Evolutionary conservation across 2,888 invertebrate species (phyloP).

Genomic region (Phyto melanocephala): DNA sequence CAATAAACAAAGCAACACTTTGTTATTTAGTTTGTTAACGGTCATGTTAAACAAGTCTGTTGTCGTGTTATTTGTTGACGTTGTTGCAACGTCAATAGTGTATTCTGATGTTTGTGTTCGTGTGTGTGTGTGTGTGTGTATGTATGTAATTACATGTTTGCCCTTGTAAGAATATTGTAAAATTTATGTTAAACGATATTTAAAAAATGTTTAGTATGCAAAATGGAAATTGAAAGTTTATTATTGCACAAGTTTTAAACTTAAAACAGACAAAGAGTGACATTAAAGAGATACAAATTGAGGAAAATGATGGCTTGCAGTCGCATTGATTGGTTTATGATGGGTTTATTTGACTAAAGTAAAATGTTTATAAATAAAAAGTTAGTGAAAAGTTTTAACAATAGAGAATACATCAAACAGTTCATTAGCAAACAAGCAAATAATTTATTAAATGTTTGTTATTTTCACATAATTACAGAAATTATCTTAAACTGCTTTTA

Average conservation of each 20-base stretch:
- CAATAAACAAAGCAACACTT: conserved; percentile 58
- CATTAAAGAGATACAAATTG: background rate
- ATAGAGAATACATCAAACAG: no score
- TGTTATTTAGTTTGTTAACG: conserved; percentile 60
- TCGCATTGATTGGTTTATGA: no score
- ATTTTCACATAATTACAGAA: no score
- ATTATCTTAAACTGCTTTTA: no score
- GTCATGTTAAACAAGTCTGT: conserved; percentile 48
- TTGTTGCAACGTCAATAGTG: no score
- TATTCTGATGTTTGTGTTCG: no score
- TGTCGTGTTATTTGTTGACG: background rate
- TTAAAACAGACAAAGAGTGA: background rate
- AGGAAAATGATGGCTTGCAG: background rate
- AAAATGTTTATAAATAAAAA: no score
- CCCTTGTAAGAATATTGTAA: conserved; percentile 10
- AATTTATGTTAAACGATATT: conserved; percentile 44
- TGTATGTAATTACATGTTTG: background rate
- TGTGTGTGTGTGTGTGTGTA: background rate
- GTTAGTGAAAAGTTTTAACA: no score
- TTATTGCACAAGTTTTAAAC: background rate
- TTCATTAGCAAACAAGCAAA: no score
- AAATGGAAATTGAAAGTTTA: conserved; percentile 38
- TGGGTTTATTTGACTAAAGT: no score
- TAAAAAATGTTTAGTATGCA: conserved; percentile 31
- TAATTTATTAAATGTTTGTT: no score